Percentiles rank a stretch among this genome's conserved stretches.
These are phyloP conservation scores for Paedocypris sp. DNA, from an alignment of 2,113 vertebrate genomes.

Conservation along the genomic window DNA sequence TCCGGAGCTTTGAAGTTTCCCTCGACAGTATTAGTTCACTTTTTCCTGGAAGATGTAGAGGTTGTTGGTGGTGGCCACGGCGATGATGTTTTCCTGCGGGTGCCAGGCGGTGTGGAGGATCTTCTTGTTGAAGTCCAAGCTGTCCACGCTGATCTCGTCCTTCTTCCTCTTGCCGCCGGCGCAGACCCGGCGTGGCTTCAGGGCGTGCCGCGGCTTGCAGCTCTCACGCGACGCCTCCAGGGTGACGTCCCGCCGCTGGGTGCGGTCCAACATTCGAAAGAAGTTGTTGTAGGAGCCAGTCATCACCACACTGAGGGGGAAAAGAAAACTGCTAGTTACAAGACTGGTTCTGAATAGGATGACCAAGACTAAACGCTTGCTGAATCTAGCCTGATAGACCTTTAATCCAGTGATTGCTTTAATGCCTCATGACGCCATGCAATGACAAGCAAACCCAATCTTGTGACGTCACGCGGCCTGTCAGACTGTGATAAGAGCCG, in stretches of 20 bases:
- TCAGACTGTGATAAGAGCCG: no score
- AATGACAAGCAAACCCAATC: no score
- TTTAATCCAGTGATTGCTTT: no score
- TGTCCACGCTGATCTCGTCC: slow-evolving; percentile 97
- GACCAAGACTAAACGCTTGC: no score
- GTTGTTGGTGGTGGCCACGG: slow-evolving; percentile 98
- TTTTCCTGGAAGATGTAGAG: slow-evolving; percentile 99
- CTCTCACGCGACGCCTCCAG: slow-evolving; percentile 92
- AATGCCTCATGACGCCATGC: no score
- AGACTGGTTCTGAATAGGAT: no score
- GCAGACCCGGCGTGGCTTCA: slow-evolving; percentile 91
- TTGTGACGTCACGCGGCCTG: no score
- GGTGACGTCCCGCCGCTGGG: slow-evolving; percentile 80
- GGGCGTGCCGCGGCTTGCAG: slow-evolving; percentile 84
- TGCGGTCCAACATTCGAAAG: slow-evolving; percentile 97
- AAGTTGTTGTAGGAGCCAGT: slow-evolving; percentile 99
- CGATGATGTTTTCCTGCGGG: slow-evolving; percentile 96
- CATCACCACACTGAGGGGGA: slow-evolving; percentile 78
- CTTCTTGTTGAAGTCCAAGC: slow-evolving; percentile 99
- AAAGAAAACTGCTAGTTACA: no score
- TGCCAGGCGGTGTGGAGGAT: slow-evolving; percentile 98
- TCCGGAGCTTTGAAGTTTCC: slow-evolving; percentile 17
- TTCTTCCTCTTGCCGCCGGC: slow-evolving; percentile 95
- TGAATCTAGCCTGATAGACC: no score
- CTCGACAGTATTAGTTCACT: slow-evolving; percentile 71